Evolutionary conservation across 2,888 invertebrate species (phyloP).

Genomic region (Heliconius ismenius): DNA sequence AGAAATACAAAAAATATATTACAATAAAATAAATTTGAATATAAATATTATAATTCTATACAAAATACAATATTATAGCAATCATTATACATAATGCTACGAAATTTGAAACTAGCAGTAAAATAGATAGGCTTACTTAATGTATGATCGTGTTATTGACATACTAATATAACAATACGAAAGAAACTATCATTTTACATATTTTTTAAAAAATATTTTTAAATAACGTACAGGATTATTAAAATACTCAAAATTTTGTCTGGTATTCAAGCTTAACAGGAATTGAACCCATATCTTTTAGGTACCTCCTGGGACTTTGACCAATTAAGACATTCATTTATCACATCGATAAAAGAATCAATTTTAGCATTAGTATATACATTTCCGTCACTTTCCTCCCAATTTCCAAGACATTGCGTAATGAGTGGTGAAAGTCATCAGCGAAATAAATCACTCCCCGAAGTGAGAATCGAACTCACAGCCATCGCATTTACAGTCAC

Average conservation of each 20-base stretch:
- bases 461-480: neutral
- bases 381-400: neutral
- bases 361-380: no score
- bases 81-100: constrained; percentile 4
- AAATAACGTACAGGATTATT: neutral
- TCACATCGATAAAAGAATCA: no score
- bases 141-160: neutral
- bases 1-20: neutral
- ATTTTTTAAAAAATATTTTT: neutral
- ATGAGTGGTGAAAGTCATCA: neutral
- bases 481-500: neutral
- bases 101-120: neutral
- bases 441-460: neutral
- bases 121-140: constrained; percentile 11
- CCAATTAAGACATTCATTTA: no score
- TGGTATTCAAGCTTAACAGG: neutral
- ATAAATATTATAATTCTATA: neutral
- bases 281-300: neutral
- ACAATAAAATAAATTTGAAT: neutral
- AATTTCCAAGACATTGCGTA: neutral
- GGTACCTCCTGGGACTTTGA: neutral
- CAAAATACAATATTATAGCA: constrained; percentile 9
- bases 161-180: constrained; percentile 3
- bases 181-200: neutral
- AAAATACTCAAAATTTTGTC: neutral